phyloP scores from a whole-genome alignment of 2,113 vertebrate species.

The Myxocyprinus asiaticus region DNA sequence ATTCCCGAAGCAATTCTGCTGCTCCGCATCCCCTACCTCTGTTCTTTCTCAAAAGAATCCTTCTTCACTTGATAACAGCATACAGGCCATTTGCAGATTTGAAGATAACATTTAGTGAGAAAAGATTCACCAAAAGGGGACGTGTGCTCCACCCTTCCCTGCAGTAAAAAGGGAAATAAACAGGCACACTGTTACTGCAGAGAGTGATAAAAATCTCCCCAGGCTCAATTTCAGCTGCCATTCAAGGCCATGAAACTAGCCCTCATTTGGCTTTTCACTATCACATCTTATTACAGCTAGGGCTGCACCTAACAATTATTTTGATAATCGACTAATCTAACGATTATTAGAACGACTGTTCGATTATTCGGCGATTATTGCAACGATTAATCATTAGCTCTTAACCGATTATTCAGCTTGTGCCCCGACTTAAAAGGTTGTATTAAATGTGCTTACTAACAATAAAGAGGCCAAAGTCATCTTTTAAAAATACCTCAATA shows the following conservation, averaged over 20 bases:
- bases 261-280: conserved; percentile 26
- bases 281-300: conserved; percentile 17
- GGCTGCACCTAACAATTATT: no score
- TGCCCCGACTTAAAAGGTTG: no score
- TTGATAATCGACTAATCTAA: no score
- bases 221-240: conserved; percentile 46
- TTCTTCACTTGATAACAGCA: conserved; percentile 46
- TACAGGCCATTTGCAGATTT: conserved; percentile 45
- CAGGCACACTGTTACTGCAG: conserved; percentile 46
- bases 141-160: conserved; percentile 19
- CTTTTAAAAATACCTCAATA: no score
- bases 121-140: conserved; percentile 29
- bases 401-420: no score
- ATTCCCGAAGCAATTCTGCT: conserved; percentile 9
- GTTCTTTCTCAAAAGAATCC: conserved; percentile 39
- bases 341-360: no score
- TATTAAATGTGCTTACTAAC: no score
- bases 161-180: conserved; percentile 46
- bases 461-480: no score
- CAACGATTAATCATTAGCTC: no score
- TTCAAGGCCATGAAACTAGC: conserved; percentile 32
- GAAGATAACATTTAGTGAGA: conserved; percentile 51
- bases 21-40: no score
- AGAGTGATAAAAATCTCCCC: conserved; percentile 36
- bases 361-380: no score